Percentiles rank a stretch among this genome's conserved stretches.
Conservation (phyloP, 92 coral and sea anemone genomes). For the Nematostella vectensis region DNA sequence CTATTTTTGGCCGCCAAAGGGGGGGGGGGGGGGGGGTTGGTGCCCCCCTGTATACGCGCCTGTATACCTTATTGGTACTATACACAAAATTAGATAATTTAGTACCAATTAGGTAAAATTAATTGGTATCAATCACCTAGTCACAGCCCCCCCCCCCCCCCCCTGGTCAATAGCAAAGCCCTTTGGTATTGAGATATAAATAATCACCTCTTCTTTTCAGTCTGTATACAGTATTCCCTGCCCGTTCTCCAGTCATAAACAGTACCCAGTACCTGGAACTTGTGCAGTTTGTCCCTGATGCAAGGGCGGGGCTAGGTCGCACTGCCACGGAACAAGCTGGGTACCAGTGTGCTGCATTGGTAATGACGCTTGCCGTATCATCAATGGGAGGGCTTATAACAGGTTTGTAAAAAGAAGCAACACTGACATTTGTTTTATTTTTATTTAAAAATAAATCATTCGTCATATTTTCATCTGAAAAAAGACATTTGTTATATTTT, state of each 20-base stretch:
- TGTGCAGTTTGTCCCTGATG: constrained; percentile 40
- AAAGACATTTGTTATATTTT: not conserved
- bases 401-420: constrained; percentile 62
- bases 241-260: constrained; percentile 75
- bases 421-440: not conserved
- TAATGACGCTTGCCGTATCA: constrained; percentile 56
- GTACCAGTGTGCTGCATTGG: constrained; percentile 79
- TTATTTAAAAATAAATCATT: not conserved
- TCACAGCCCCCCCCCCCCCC: no score
- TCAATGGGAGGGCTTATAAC: constrained; percentile 63
- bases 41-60: no score
- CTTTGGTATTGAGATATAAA: no score
- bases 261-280: constrained; percentile 68
- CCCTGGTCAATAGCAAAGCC: no score
- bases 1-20: no score
- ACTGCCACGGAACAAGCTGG: constrained; percentile 70
- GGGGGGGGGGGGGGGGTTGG: no score
- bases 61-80: no score
- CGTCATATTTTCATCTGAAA: not conserved
- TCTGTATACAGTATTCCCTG: constrained; percentile 76
- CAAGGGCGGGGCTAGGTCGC: constrained; percentile 71
- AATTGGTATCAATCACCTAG: no score
- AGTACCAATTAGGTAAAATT: no score
- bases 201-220: constrained; percentile 40
- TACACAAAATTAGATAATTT: no score